phyloP scores from a whole-genome alignment of 2,797 vertebrate species.

The Hylomyscus alleni region DNA sequence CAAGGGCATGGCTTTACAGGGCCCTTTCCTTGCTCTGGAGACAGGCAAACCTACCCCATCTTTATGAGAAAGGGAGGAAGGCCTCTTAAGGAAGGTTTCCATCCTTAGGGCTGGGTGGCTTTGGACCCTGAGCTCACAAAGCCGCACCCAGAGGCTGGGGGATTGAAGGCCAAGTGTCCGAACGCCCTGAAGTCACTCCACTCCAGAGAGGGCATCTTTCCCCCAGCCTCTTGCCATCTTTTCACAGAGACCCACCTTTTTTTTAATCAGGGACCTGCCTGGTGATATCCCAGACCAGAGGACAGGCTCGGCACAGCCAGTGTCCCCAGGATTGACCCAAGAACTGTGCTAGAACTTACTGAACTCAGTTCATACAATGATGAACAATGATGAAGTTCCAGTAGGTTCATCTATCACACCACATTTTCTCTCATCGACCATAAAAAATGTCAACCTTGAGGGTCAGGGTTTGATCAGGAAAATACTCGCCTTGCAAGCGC shows the following conservation, averaged over 20 bases:
- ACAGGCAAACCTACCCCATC: fast-evolving
- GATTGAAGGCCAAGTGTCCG: neutral
- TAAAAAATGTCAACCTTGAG: neutral
- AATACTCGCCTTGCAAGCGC: neutral
- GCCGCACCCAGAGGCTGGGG: neutral
- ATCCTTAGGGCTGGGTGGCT: neutral
- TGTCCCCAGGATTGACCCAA: neutral
- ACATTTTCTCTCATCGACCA: neutral
- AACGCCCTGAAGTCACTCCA: neutral
- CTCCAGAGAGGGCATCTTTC: neutral
- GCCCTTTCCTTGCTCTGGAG: fast-evolving
- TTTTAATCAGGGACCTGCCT: neutral
- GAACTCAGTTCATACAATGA: neutral
- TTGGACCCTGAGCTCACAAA: neutral
- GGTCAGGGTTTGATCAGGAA: neutral
- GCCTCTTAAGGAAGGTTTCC: neutral
- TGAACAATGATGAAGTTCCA: neutral
- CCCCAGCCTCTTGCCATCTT: neutral
- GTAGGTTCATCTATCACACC: neutral
- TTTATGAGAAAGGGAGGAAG: neutral
- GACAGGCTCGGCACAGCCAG: neutral
- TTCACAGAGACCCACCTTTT: neutral
- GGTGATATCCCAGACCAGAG: neutral
- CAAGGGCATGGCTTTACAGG: neutral
- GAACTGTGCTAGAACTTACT: neutral